Base-by-base conservation (phyloP, 2,113 vertebrate species). In the Nycticorax nycticorax region DNA sequence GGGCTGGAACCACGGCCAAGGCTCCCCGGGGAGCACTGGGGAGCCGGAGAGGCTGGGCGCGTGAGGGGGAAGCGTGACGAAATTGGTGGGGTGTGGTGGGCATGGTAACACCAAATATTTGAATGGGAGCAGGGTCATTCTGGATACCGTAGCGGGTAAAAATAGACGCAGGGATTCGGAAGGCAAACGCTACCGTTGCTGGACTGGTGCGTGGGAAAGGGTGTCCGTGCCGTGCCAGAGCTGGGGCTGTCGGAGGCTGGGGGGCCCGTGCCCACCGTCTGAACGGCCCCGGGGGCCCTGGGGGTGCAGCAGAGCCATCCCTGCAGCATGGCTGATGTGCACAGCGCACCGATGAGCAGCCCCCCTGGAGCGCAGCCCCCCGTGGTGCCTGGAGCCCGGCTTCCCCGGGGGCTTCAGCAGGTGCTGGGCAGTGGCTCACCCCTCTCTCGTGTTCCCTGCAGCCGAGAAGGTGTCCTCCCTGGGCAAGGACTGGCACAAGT, bases 401-500 rank as follows among this genome's bases (percentile, higher is more conserved):
- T 73, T 26, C 45, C 35, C 30, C 22, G 2, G 32, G 39, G 56
- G 22, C 32, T 81, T 39, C 48, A 6, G 45, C 18, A 12, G 75
- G 18, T 24, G 45, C 47, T n/a, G 47, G 37, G 43, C 56, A 35
- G 60, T 11, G 1, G 2, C 84, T 96, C 53, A 94, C 52, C 43
- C 19, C 26, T 78, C 48, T 56, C 50, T 26, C 0, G 0, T 69
- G 74, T 93, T 43, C 71, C 32, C 47, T 48, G 60, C 79, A 97
- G 97, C 97, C 0, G 97, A 97, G 92, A 97, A 98, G 87, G 99
- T 99, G 81, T 98, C 99, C 12, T 99, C 99, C 69, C 96, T 99
- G 88, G 99, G 99, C 60, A 99, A 99, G 93, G 99, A 99, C 88
- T 99, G 99, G 99, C 99, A 99, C 98, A 99, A 99, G 95, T 99